These are phyloP conservation scores for Gambusia holbrooki DNA, from an alignment of 2,113 vertebrate species.

Conservation along the genomic window DNA sequence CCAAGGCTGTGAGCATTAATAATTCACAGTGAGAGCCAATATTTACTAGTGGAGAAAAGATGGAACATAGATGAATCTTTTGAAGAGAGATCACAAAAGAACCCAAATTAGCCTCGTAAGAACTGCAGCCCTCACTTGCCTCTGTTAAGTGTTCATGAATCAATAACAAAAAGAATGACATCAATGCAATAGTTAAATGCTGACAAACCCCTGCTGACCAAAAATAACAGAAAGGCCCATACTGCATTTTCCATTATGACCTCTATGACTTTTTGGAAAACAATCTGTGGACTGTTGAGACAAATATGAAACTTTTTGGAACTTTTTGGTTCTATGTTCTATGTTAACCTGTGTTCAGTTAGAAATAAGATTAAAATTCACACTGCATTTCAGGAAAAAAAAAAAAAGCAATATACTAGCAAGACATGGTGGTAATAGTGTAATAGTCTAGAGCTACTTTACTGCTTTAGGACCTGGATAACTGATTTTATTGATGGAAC, in stretches of 20 bases:
- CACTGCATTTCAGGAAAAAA: no score
- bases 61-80: not conserved
- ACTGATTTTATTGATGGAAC: no score
- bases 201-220: not conserved
- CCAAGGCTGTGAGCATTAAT: no score
- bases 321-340: not conserved
- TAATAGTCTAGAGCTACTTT: no score
- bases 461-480: no score
- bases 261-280: not conserved
- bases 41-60: not conserved
- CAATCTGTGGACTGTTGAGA: not conserved
- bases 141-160: not conserved
- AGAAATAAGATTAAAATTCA: not conserved
- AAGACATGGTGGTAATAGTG: no score
- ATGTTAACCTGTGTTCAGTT: not conserved
- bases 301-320: not conserved
- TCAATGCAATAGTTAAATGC: not conserved
- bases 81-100: not conserved
- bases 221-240: not conserved
- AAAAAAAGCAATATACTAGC: no score
- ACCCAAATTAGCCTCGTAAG: not conserved
- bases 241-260: not conserved
- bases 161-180: not conserved
- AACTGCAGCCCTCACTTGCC: not conserved
- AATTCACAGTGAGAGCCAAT: no score